Conservation (phyloP, 1,140 invertebrate genomes). For the Geopemphigus sp. region DNA sequence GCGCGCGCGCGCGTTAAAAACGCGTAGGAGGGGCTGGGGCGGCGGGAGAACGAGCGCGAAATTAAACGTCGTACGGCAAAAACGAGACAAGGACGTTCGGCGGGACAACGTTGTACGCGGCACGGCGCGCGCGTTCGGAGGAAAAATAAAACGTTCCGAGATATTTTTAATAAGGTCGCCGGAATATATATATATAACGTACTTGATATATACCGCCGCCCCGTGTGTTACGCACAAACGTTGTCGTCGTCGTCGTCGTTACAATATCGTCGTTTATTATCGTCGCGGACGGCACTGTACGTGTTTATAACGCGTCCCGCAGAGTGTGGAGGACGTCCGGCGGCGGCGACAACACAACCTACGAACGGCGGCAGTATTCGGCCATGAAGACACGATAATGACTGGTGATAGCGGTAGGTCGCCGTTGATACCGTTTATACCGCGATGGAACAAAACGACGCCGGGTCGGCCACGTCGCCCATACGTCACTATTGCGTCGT, state of each 20-base stretch:
- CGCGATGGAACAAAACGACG: not conserved
- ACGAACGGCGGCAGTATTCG: not conserved
- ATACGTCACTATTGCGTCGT: not conserved
- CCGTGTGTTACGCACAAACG: too few species aligned
- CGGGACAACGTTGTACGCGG: not conserved
- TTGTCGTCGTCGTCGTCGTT: not conserved
- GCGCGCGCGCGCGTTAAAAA: not conserved
- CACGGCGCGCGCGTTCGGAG: not conserved
- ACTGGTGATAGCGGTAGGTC: not conserved
- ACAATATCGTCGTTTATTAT: not conserved
- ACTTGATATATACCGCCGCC: too few species aligned
- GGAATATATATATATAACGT: not conserved
- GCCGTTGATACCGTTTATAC: not conserved
- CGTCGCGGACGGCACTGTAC: not conserved
- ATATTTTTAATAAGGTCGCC: not conserved
- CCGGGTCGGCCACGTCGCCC: not conserved
- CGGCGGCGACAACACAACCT: not conserved
- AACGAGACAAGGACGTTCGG: slow-evolving; percentile 16
- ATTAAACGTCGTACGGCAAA: not conserved
- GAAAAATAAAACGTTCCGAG: not conserved
- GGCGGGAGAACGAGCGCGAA: not conserved
- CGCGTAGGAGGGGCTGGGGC: not conserved
- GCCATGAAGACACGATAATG: not conserved
- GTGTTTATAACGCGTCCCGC: not conserved
- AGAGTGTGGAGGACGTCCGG: too few species aligned